Evolutionary conservation across 2,113 vertebrate species (phyloP).

Genomic region (Syngnathus floridae): DNA sequence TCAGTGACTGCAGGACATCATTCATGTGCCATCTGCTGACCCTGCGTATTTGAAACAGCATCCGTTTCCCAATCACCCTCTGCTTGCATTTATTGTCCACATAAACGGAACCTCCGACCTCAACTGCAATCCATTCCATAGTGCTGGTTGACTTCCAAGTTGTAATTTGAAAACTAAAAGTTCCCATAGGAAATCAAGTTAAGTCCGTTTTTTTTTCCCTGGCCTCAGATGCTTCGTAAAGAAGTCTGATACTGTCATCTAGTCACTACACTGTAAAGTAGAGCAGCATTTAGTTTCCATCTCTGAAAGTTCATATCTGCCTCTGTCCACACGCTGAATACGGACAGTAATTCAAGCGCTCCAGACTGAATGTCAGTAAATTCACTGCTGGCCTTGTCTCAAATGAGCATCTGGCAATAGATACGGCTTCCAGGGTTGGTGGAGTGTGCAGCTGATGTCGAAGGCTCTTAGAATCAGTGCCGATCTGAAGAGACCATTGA

Average conservation of each 20-base stretch:
- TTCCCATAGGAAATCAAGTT: background rate
- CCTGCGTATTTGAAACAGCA: background rate
- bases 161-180: background rate
- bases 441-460: constrained; percentile 43
- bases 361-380: constrained; percentile 41
- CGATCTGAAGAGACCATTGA: constrained; percentile 39
- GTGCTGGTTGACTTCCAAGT: background rate
- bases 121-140: background rate
- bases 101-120: background rate
- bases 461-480: constrained; percentile 56
- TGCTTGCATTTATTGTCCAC: background rate
- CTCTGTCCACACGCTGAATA: constrained; percentile 21
- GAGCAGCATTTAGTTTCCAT: background rate
- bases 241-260: too few species aligned
- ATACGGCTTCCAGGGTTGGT: constrained; percentile 49
- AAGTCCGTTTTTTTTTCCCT: too few species aligned
- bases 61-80: background rate
- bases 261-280: background rate
- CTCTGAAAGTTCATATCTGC: background rate
- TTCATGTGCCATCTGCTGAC: constrained; percentile 5
- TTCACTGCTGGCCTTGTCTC: constrained; percentile 31
- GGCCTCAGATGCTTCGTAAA: too few species aligned
- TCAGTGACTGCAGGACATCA: constrained; percentile 4
- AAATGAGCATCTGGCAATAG: constrained; percentile 40
- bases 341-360: constrained; percentile 24